Evolutionary conservation across 2,888 invertebrate genomes (phyloP).

Genomic region (Drosophila lutescens): DNA sequence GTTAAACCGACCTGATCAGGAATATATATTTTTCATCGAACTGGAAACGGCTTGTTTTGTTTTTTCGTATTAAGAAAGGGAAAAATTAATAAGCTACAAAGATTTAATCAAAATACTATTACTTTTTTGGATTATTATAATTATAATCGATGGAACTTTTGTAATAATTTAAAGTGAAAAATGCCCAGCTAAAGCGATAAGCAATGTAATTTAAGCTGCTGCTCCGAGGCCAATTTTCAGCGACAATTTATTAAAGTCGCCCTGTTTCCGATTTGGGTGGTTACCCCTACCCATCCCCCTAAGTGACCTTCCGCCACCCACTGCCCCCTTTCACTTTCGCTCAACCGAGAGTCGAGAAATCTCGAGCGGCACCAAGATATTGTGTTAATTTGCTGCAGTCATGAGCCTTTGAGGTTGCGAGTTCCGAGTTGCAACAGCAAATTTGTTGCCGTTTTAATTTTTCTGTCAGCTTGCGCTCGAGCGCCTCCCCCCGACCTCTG

Average conservation of each 20-base stretch:
- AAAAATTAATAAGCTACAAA: too few species aligned
- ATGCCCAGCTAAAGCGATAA: constrained; percentile 65
- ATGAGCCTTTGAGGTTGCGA: constrained; percentile 60
- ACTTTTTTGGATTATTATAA: too few species aligned
- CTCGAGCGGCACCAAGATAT: constrained; percentile 53
- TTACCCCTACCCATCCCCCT: constrained; percentile 8
- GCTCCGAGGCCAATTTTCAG: constrained; percentile 52
- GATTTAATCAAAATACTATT: too few species aligned
- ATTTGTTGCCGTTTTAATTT: constrained; percentile 78
- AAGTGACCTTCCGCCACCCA: not conserved
- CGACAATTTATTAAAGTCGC: constrained; percentile 64
- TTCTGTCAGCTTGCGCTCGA: constrained; percentile 75
- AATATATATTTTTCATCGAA: too few species aligned
- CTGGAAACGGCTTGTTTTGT: too few species aligned
- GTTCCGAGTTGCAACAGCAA: constrained; percentile 70
- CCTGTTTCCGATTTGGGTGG: constrained; percentile 18
- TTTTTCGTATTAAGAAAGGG: too few species aligned
- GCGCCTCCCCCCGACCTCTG: constrained; percentile 48
- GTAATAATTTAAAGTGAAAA: constrained; percentile 36
- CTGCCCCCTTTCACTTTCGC: constrained; percentile 6
- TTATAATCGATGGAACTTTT: too few species aligned
- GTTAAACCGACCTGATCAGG: too few species aligned
- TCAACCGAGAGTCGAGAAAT: not conserved
- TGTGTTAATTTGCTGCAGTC: constrained; percentile 78
- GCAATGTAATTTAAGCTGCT: constrained; percentile 60